Conservation (phyloP, 2,888 invertebrate genomes). For the Orgyia antiqua region DNA sequence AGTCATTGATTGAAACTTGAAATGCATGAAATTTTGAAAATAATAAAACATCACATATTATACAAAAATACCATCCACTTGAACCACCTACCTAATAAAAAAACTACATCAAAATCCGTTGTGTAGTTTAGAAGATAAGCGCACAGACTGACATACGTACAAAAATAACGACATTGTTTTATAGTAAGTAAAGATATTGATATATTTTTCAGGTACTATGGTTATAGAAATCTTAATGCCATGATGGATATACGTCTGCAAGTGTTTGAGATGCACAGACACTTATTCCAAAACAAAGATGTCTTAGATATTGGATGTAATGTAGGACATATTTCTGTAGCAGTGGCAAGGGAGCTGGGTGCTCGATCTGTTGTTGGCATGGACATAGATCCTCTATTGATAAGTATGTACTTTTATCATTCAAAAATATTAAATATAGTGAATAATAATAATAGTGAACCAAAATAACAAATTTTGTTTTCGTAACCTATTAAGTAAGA, state of each 20-base stretch:
- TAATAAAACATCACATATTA: too few relatives aligned
- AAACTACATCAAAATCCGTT: too few relatives aligned
- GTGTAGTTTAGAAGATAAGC: too few relatives aligned
- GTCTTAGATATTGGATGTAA: constrained; percentile 99
- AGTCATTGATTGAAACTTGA: too few relatives aligned
- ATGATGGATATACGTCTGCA: constrained; percentile 90
- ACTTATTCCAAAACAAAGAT: constrained; percentile 92
- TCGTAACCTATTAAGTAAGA: background rate
- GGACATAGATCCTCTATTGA: constrained; percentile 94
- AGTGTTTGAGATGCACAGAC: constrained; percentile 86
- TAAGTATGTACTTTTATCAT: constrained; percentile 61
- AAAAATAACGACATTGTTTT: too few relatives aligned
- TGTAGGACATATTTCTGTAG: constrained; percentile 95
- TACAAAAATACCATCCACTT: too few relatives aligned
- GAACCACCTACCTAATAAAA: too few relatives aligned
- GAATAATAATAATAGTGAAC: background rate
- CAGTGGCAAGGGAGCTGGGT: constrained; percentile 90
- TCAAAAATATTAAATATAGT: too few relatives aligned
- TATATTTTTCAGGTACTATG: constrained; percentile 90
- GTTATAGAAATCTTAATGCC: constrained; percentile 91
- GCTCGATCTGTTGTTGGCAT: constrained; percentile 94
- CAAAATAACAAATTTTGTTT: background rate
- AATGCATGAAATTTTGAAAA: too few relatives aligned
- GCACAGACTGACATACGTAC: too few relatives aligned
- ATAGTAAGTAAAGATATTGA: too few relatives aligned